Conservation (phyloP, 2,888 invertebrate species). For the Agriopis aurantiaria region DNA sequence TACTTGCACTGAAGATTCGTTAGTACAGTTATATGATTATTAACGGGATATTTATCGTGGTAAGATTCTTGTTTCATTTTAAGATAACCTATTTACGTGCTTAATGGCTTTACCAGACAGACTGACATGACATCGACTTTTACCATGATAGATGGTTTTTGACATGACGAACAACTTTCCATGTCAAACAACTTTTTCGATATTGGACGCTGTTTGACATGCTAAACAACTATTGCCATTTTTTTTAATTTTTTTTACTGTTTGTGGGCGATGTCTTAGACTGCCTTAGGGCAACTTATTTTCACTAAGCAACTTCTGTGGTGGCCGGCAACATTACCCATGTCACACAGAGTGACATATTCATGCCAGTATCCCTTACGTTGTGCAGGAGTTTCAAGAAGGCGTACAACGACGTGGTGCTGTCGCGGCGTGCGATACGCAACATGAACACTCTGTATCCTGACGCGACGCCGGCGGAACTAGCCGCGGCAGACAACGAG, state of each 20-base stretch:
- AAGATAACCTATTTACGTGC: not conserved
- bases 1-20: too few species aligned
- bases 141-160: not conserved
- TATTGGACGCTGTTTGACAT: not conserved
- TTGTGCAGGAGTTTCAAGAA: slow-evolving; percentile 95
- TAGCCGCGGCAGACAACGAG: slow-evolving; percentile 97
- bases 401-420: slow-evolving; percentile 98
- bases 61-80: not conserved
- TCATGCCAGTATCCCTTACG: too few species aligned
- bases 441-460: slow-evolving; percentile 99
- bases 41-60: too few species aligned
- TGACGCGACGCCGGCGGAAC: slow-evolving; percentile 96
- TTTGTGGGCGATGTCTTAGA: not conserved
- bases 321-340: too few species aligned
- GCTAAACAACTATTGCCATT: not conserved
- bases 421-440: slow-evolving; percentile 97
- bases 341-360: too few species aligned
- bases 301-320: too few species aligned
- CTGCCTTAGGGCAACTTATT: too few species aligned
- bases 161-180: too few species aligned
- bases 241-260: not conserved
- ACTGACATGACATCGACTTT: not conserved
- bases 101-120: not conserved
- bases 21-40: too few species aligned
- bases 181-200: not conserved